Evolutionary conservation across 2,888 invertebrate genomes (phyloP).

Genomic region (Choreutis nemorana): DNA sequence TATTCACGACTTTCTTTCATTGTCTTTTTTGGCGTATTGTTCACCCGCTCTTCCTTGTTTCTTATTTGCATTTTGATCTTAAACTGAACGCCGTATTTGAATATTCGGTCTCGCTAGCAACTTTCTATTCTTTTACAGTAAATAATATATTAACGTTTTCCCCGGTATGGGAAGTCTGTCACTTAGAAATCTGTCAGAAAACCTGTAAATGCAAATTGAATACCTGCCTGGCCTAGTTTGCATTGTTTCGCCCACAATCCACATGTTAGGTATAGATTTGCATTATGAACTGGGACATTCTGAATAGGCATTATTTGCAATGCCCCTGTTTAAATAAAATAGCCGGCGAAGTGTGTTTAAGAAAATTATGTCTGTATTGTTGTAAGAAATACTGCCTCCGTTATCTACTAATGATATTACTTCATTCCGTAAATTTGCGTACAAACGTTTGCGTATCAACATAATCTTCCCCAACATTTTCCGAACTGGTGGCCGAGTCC

Average conservation of each 20-base stretch:
- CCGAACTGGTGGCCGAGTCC: too few species aligned
- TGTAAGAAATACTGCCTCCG: too few species aligned
- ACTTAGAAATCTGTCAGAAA: constrained; percentile 26
- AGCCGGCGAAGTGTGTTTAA: too few species aligned
- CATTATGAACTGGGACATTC: constrained; percentile 54
- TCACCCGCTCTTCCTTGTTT: constrained; percentile 9
- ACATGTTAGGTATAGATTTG: constrained; percentile 45
- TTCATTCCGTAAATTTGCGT: too few species aligned
- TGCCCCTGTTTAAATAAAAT: too few species aligned
- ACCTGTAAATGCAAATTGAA: constrained; percentile 25
- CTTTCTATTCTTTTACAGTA: constrained; percentile 26
- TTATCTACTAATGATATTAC: too few species aligned
- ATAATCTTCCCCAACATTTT: too few species aligned
- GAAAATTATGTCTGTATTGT: too few species aligned
- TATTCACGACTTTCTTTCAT: constrained; percentile 8
- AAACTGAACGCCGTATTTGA: constrained; percentile 14
- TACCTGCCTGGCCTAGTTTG: constrained; percentile 36
- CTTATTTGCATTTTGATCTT: neutral
- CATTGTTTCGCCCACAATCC: constrained; percentile 49
- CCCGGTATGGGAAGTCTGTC: constrained; percentile 16
- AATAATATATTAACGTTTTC: constrained; percentile 3
- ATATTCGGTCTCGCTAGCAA: constrained; percentile 10
- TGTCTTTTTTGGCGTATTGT: constrained; percentile 8
- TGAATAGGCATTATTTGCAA: constrained; percentile 34
- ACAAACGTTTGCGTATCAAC: too few species aligned